A percentile compares a stretch with the other conserved stretches of the same genome.
Conservation (phyloP, 1,140 invertebrate species). For the Tribolium madens region DNA sequence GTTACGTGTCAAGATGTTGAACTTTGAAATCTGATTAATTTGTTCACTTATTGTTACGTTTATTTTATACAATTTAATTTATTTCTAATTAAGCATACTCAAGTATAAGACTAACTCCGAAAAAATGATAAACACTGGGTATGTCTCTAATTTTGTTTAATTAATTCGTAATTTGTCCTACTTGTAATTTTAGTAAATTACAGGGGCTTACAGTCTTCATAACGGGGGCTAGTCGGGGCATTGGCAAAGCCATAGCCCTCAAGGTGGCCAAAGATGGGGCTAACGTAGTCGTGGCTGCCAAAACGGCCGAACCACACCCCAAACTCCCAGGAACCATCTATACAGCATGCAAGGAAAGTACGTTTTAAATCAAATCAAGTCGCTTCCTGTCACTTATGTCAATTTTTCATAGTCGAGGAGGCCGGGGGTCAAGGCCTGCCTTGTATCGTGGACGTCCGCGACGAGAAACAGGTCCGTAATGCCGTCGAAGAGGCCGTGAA, state of each 20-base stretch:
- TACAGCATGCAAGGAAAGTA: slow-evolving; percentile 95
- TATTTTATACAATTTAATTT: background rate
- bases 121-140: background rate
- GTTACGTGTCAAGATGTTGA: background rate
- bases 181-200: slow-evolving; percentile 78
- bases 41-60: background rate
- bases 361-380: slow-evolving; percentile 56
- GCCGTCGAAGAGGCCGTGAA: slow-evolving; percentile 91
- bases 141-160: background rate
- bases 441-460: slow-evolving; percentile 93
- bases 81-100: background rate
- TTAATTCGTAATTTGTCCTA: background rate
- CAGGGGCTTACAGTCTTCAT: slow-evolving; percentile 94
- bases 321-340: slow-evolving; percentile 99
- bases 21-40: background rate
- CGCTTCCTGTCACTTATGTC: background rate
- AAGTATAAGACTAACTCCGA: background rate
- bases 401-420: slow-evolving; percentile 80
- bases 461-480: slow-evolving; percentile 83
- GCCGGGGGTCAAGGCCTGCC: slow-evolving; percentile 92
- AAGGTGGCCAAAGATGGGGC: slow-evolving; percentile 95
- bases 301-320: slow-evolving; percentile 95
- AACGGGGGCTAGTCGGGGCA: slow-evolving; percentile 96
- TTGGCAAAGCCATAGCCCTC: slow-evolving; percentile 96
- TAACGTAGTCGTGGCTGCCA: slow-evolving; percentile 95